phyloP scores from a whole-genome alignment of 2,888 invertebrate genomes.

The Ophion ellenae region DNA sequence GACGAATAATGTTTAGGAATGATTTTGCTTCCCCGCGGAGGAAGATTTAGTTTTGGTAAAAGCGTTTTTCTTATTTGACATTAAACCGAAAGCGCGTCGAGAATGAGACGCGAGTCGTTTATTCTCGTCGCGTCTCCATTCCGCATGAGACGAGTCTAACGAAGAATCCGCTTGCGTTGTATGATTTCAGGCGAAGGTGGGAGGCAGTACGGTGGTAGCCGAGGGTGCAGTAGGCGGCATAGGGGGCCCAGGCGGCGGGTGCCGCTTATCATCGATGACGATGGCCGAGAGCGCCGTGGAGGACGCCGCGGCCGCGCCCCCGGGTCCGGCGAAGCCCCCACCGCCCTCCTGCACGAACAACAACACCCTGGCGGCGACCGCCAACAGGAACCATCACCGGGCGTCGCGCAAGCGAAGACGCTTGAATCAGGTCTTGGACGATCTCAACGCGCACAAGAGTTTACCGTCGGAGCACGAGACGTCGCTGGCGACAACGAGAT shows the following conservation, averaged over 20 bases:
- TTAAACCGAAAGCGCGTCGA: not conserved
- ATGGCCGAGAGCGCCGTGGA: constrained; percentile 89
- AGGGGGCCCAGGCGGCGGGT: constrained; percentile 84
- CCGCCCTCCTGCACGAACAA: constrained; percentile 85
- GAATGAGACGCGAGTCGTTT: too few species aligned
- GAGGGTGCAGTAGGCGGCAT: constrained; percentile 81
- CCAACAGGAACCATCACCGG: constrained; percentile 87
- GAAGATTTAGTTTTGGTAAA: too few species aligned
- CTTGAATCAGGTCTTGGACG: constrained; percentile 92
- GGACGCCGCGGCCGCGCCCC: constrained; percentile 86
- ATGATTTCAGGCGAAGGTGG: constrained; percentile 80
- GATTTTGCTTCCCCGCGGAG: too few species aligned
- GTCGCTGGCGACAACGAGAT: constrained; percentile 57
- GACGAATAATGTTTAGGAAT: too few species aligned
- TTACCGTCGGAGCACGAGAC: constrained; percentile 64
- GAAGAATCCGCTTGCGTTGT: not conserved
- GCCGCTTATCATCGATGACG: constrained; percentile 86
- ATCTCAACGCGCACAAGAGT: constrained; percentile 85
- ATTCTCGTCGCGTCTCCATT: too few species aligned
- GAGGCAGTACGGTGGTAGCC: constrained; percentile 82
- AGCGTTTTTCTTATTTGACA: not conserved
- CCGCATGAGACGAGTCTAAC: too few species aligned
- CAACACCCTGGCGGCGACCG: constrained; percentile 87
- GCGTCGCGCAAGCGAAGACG: constrained; percentile 90
- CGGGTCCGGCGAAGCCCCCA: constrained; percentile 84